phyloP scores from a whole-genome alignment of 2,888 invertebrate genomes.

The Bugula neritina region DNA sequence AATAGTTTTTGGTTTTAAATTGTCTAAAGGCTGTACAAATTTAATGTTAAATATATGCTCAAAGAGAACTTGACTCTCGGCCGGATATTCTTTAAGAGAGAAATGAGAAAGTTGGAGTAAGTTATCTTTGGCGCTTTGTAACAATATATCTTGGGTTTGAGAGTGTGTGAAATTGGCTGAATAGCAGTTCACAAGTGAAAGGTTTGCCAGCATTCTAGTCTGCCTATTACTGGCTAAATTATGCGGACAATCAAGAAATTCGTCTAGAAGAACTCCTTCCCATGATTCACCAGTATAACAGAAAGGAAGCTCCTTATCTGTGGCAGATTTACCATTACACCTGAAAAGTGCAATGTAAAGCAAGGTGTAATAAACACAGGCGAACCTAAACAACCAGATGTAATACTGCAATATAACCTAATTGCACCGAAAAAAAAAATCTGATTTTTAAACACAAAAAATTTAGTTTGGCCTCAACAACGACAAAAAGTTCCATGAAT shows the following conservation, averaged over 20 bases:
- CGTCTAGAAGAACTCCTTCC: slow-evolving; percentile 76
- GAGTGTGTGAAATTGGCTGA: slow-evolving; percentile 56
- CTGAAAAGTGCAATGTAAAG: slow-evolving; percentile 31
- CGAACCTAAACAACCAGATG: neutral
- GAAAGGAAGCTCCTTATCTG: slow-evolving; percentile 71
- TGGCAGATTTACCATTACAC: slow-evolving; percentile 67
- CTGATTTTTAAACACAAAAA: no score
- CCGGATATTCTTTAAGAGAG: slow-evolving; percentile 91
- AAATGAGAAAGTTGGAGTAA: slow-evolving; percentile 88
- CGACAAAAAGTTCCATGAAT: no score
- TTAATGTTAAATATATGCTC: slow-evolving; percentile 45
- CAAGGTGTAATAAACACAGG: neutral
- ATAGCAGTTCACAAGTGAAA: slow-evolving; percentile 91
- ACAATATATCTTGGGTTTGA: slow-evolving; percentile 61
- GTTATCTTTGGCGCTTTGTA: slow-evolving; percentile 92
- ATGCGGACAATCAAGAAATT: slow-evolving; percentile 83
- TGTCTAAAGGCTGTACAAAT: slow-evolving; percentile 56
- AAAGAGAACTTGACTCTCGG: slow-evolving; percentile 55
- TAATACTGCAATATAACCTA: neutral
- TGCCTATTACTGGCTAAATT: slow-evolving; percentile 94
- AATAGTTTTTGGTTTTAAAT: slow-evolving; percentile 1
- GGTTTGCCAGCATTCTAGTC: slow-evolving; percentile 93
- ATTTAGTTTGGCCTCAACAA: no score
- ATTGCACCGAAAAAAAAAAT: neutral
- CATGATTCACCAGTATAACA: slow-evolving; percentile 59